Conservation (phyloP, 2,888 invertebrate species). For the Cosmopolites sordidus region DNA sequence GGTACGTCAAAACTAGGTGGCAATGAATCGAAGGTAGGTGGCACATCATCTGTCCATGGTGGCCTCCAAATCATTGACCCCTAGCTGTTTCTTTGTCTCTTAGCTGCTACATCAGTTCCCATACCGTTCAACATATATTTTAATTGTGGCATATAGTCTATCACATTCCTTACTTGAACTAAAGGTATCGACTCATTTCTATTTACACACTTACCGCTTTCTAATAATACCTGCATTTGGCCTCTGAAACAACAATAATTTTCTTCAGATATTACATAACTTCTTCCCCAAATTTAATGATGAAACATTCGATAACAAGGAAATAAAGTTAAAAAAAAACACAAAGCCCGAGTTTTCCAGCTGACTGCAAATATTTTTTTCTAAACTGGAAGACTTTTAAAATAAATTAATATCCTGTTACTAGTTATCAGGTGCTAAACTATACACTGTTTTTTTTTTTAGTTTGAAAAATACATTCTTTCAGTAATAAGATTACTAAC, state of each 20-base stretch:
- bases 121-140: constrained; percentile 71
- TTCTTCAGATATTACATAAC: too few species aligned
- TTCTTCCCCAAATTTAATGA: too few species aligned
- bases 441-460: too few species aligned
- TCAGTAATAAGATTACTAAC: too few species aligned
- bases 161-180: constrained; percentile 77
- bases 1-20: constrained; percentile 10
- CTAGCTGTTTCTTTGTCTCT: constrained; percentile 59
- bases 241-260: constrained; percentile 37
- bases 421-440: too few species aligned
- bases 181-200: constrained; percentile 70
- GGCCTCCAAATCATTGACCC: constrained; percentile 51
- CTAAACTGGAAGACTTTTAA: too few species aligned
- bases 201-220: constrained; percentile 69
- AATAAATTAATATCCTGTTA: too few species aligned
- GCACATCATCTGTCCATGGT: constrained; percentile 29
- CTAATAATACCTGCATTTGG: constrained; percentile 72
- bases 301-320: too few species aligned
- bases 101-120: constrained; percentile 47
- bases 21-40: constrained; percentile 2
- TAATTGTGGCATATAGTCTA: constrained; percentile 81
- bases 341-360: too few species aligned
- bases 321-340: too few species aligned
- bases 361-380: too few species aligned
- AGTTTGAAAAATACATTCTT: too few species aligned